Evolutionary conservation across 2,797 vertebrate genomes (phyloP), one percentile per base, ranked within the genome.

Genomic region (Phylloscopus collybita): DNA sequence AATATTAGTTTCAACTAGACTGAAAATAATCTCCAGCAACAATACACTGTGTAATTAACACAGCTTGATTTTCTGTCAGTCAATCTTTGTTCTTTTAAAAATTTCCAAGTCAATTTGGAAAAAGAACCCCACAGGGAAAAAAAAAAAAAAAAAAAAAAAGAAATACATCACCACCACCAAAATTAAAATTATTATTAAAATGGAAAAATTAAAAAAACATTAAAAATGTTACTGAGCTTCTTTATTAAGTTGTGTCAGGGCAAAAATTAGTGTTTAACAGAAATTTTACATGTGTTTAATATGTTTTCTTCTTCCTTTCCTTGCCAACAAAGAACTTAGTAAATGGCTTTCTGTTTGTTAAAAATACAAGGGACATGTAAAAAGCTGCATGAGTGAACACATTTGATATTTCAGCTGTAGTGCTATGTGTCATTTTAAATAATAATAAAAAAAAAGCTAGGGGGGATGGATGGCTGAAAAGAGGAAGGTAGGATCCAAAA

Each of bases 11-110:
- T 86, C 86, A 90, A 59, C 20, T 50, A 88, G 53, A 76, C 19
- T 60, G 67, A 89, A 92, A 95, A 91, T 90, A 97, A 95, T 92
- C 89, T 87, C 60, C 42, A 84, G 32, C 54, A 90, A 57, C 78
- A 96, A 74, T 86, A 57, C 16, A 61, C 19, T 2, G 8, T 61
- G 18, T 69, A 87, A 85, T 90, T 92, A 92, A 92, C 79, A 71
- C 90, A 90, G 56, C 74, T 94, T 94, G 90, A 50, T 87, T 85
- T 90, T 88, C 83, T 91, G 79, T 61, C 71, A 89, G 53, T 89
- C 79, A 95, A 1, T 30, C 65, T 89, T 92, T 71, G 78, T 64
- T 87, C 57, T 70, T 45, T 89, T 67, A 78, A 83, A 94, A 94
- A 67, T 18, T 50, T 29, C 30, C 38, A 83, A 88, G 45, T 20